Evolutionary conservation across 2,888 invertebrate genomes (phyloP).

Genomic region (Cryptops parisi): DNA sequence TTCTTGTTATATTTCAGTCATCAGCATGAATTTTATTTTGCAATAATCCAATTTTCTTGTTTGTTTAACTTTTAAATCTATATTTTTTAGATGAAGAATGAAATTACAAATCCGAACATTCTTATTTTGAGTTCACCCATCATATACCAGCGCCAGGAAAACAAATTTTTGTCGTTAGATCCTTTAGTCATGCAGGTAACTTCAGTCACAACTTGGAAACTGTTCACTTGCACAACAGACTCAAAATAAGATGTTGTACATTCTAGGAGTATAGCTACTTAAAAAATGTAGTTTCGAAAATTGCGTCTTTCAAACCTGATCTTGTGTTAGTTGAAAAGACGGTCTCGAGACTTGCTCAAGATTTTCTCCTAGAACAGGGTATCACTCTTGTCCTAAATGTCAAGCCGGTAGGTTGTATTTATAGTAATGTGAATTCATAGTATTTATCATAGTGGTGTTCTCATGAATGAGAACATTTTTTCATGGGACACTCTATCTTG

Average conservation of each 20-base stretch:
- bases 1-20: too few species aligned
- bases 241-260: too few species aligned
- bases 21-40: too few species aligned
- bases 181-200: constrained; percentile 81
- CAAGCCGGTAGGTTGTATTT: constrained; percentile 39
- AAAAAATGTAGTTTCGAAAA: constrained; percentile 67
- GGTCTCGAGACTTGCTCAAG: constrained; percentile 68
- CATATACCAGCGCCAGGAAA: constrained; percentile 79
- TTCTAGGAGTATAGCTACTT: constrained; percentile 77
- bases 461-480: background rate
- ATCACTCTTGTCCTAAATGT: constrained; percentile 82
- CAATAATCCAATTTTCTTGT: background rate
- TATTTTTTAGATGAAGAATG: constrained; percentile 27
- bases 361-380: constrained; percentile 57
- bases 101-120: constrained; percentile 62
- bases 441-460: background rate
- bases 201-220: too few species aligned
- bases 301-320: constrained; percentile 66
- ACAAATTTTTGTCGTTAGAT: constrained; percentile 81
- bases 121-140: constrained; percentile 76
- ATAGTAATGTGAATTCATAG: too few species aligned
- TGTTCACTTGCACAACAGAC: background rate
- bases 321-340: constrained; percentile 80
- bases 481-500: too few species aligned
- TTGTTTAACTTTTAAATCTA: background rate